A percentile compares a stretch with the other conserved stretches of the same genome.
Conservation (phyloP, 2,113 vertebrate species). For the Benthochromis sp. region DNA sequence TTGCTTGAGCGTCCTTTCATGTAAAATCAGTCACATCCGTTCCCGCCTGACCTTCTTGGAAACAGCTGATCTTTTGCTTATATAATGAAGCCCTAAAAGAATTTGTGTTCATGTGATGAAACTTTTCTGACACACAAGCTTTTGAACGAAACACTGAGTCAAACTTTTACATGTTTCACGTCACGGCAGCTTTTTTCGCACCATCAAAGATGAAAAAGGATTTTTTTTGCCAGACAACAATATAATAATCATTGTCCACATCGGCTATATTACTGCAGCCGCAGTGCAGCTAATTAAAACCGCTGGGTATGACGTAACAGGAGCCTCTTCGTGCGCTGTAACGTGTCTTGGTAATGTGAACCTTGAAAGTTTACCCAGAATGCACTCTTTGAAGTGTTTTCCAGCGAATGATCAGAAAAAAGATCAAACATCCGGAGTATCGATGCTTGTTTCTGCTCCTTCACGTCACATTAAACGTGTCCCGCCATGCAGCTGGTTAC, state of each 20-base stretch:
- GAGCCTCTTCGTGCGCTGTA: not conserved
- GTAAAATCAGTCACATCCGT: not conserved
- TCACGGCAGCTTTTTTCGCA: not conserved
- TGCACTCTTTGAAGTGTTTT: not conserved
- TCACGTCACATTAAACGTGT: rapidly evolving
- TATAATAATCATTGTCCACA: rapidly evolving
- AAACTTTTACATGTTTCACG: rapidly evolving
- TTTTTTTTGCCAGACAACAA: not conserved
- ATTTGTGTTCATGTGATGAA: not conserved
- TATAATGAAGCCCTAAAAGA: not conserved
- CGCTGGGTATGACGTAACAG: not conserved
- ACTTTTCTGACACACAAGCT: not conserved
- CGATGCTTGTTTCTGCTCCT: not conserved
- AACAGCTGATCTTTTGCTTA: not conserved
- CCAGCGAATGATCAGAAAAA: not conserved
- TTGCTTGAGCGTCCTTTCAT: rapidly evolving
- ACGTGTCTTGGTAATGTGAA: not conserved
- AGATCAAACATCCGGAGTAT: not conserved
- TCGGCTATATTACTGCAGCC: not conserved
- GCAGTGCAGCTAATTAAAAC: not conserved
- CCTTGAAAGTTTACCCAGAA: not conserved
- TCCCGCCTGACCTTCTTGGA: not conserved
- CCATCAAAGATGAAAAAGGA: not conserved
- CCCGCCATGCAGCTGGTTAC: not conserved
- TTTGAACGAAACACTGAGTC: not conserved